Base-by-base conservation (phyloP, 2,888 invertebrate genomes). In the Horisme vitalbata region DNA sequence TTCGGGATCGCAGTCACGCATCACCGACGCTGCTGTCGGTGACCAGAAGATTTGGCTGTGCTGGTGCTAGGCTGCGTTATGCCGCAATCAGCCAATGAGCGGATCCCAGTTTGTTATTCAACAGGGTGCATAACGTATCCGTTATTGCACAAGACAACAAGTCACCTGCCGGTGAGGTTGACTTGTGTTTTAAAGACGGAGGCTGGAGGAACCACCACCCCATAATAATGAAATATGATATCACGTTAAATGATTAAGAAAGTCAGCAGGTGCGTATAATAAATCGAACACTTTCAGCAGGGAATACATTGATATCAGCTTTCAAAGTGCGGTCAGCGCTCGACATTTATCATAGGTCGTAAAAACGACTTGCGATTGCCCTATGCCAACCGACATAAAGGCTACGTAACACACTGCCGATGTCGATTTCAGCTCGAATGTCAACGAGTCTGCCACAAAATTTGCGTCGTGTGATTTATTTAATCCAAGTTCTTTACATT, bases 401-500 rank as follows among this genome's bases (percentile, higher is more conserved):
- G 6, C 38, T 36, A 10, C 26, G 15, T 35, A 41, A 18, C 35
- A 45, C 27, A 41, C 34, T 21, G 21, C 45, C 18, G 36, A 37
- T 21, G 21, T 44, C 18, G 36, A 37, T 43, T 27, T 45, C 41
- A 55, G 52, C 44, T 60, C 49, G 58, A 63, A 64, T 46, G 53
- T 61, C 50, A 57, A 55, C 45, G 62, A 70, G 68, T 65, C 62
- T 62, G 65, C 70, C 70, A 60, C 68, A 65, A 69, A 65, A 41
- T 71, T 70, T 50, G 61, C 57, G 55, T 69, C 63, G 64, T 65
- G 65, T 71, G 70, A 81, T 79, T 75, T 75, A 71, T 75, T 73
- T 72, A 73, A 77, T 71, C 76, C 68, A 63, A 75, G 73, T 75
- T 76, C 69, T 76, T 75, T 68, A 71, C 62, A 33, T 79, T 77